Evolutionary conservation across 1,140 invertebrate species (phyloP).

Genomic region (Babylonia areolata): DNA sequence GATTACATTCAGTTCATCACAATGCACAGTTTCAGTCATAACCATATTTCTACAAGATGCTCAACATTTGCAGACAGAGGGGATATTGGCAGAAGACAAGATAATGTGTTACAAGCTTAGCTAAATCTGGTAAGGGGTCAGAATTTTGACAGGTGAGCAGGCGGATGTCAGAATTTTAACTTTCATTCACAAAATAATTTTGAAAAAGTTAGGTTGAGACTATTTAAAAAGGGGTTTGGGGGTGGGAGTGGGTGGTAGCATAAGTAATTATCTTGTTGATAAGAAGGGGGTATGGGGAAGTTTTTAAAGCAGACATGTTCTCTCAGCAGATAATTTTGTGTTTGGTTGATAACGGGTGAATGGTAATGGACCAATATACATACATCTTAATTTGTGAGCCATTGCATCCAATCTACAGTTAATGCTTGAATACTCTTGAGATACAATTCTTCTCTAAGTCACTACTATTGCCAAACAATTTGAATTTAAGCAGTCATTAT

Average conservation of each 20-base stretch:
- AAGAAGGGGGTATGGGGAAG: background rate
- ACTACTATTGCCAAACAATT: background rate
- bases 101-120: no score
- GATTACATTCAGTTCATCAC: conserved; percentile 13
- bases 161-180: background rate
- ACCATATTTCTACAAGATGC: background rate
- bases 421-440: background rate
- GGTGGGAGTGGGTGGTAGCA: no score
- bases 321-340: no score
- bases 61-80: background rate
- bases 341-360: background rate
- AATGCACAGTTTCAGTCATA: background rate
- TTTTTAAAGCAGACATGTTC: background rate
- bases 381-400: background rate
- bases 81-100: background rate
- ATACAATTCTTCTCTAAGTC: background rate
- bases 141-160: background rate
- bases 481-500: background rate
- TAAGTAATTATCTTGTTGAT: background rate
- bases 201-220: no score
- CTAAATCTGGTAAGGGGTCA: background rate
- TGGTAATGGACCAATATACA: background rate
- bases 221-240: no score
- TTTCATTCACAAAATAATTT: no score
- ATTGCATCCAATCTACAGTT: background rate